Conservation (phyloP, 2,888 invertebrate genomes). For the Eurytoma californica region DNA sequence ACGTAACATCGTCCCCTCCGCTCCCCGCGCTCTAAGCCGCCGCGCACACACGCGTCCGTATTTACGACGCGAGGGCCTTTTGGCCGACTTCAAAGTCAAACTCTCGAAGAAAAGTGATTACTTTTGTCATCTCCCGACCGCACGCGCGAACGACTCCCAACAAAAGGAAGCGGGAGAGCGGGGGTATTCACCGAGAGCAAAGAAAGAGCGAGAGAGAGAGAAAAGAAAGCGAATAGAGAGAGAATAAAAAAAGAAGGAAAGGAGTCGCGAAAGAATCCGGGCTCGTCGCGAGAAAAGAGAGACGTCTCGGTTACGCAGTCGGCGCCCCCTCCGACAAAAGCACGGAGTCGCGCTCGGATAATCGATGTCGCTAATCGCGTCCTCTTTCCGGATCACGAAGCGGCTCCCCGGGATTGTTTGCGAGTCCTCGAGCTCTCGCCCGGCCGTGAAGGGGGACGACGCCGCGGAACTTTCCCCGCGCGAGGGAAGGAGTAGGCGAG, state of each 20-base stretch:
- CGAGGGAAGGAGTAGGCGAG: neutral
- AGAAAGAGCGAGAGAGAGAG: neutral
- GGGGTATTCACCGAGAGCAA: neutral
- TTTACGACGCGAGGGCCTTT: conserved; percentile 40
- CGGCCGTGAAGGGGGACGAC: neutral
- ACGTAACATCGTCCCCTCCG: conserved; percentile 13
- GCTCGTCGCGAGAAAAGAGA: neutral
- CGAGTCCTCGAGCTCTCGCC: conserved; percentile 14
- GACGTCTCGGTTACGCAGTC: conserved; percentile 8
- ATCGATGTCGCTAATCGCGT: conserved; percentile 57
- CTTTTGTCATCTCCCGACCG: conserved; percentile 54
- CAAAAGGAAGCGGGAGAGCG: conserved; percentile 33
- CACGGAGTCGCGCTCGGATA: conserved; percentile 36
- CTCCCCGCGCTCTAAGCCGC: neutral
- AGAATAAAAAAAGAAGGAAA: neutral
- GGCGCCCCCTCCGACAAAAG: conserved; percentile 13
- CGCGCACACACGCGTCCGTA: conserved; percentile 12
- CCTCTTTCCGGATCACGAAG: conserved; percentile 54
- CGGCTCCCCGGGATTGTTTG: conserved; percentile 48
- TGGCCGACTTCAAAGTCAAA: conserved; percentile 55
- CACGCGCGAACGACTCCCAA: conserved; percentile 52
- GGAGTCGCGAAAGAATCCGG: neutral
- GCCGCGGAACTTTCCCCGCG: neutral
- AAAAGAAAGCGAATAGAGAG: conserved; percentile 1
- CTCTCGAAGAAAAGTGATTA: conserved; percentile 55